Conservation (phyloP, 2,888 invertebrate species). For the Thecocarcelia acutangulata region DNA sequence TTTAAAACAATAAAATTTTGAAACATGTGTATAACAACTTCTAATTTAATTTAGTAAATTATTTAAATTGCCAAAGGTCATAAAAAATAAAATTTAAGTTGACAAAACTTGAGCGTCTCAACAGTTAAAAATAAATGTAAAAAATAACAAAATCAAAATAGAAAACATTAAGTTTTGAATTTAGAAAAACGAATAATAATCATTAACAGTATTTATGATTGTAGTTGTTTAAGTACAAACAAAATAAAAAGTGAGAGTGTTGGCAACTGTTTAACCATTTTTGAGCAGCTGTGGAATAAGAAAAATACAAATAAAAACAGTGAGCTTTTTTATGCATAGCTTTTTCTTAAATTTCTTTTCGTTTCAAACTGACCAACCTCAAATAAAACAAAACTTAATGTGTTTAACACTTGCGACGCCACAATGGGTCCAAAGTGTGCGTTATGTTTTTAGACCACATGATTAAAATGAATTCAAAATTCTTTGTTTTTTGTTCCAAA, state of each 20-base stretch:
- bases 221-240: conserved; percentile 21
- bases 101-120: neutral
- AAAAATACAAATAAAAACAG: conserved; percentile 20
- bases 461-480: too few relatives aligned
- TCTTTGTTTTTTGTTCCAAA: too few relatives aligned
- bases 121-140: conserved; percentile 6
- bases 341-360: conserved; percentile 17
- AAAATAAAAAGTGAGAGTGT: conserved; percentile 66
- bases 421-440: neutral
- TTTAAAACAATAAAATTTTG: too few relatives aligned
- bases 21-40: too few relatives aligned
- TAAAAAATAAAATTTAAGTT: too few relatives aligned
- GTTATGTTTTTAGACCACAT: too few relatives aligned
- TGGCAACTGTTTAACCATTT: conserved; percentile 65
- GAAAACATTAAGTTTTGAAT: conserved; percentile 18
- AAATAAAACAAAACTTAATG: conserved; percentile 40
- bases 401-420: conserved; percentile 57
- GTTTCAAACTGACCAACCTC: conserved; percentile 66
- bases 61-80: too few relatives aligned
- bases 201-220: neutral
- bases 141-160: conserved; percentile 17
- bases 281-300: conserved; percentile 47
- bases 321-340: conserved; percentile 47
- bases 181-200: conserved; percentile 27
- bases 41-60: too few relatives aligned